These are phyloP conservation scores for Meteorus cinctellus DNA, from an alignment of 2,888 invertebrate genomes.

Conservation along the genomic window DNA sequence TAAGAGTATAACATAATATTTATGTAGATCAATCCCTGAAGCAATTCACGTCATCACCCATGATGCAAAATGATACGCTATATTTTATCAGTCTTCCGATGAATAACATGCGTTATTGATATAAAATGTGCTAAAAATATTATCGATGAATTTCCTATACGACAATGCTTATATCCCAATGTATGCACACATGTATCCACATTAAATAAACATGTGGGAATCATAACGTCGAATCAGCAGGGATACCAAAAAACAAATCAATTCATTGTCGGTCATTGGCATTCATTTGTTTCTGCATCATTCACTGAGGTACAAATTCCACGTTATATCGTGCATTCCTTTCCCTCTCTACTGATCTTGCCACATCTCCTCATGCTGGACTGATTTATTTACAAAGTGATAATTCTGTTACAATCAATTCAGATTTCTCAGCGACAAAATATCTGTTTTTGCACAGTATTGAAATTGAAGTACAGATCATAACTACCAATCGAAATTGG, in stretches of 20 bases:
- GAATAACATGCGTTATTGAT: not conserved
- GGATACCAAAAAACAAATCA: not conserved
- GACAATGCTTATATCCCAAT: too few relatives aligned
- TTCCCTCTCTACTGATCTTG: not conserved
- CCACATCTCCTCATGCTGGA: not conserved
- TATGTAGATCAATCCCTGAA: not conserved
- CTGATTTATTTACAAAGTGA: too few relatives aligned
- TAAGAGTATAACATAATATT: not conserved
- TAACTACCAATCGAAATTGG: too few relatives aligned
- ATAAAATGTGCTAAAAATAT: not conserved
- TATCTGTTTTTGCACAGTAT: too few relatives aligned
- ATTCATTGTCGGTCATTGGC: not conserved
- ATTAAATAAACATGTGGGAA: not conserved
- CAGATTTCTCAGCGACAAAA: too few relatives aligned
- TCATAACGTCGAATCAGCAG: not conserved
- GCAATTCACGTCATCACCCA: not conserved
- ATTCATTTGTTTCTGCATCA: not conserved
- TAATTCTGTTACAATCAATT: too few relatives aligned
- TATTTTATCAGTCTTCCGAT: not conserved
- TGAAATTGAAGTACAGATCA: too few relatives aligned
- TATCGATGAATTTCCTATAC: too few relatives aligned
- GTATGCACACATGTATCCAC: not conserved
- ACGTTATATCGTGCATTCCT: not conserved
- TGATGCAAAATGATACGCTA: not conserved
- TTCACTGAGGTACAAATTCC: constrained; percentile 7